These are phyloP conservation scores for Zaprionus taronus DNA, from an alignment of 1,140 invertebrate species.

Conservation along the genomic window DNA sequence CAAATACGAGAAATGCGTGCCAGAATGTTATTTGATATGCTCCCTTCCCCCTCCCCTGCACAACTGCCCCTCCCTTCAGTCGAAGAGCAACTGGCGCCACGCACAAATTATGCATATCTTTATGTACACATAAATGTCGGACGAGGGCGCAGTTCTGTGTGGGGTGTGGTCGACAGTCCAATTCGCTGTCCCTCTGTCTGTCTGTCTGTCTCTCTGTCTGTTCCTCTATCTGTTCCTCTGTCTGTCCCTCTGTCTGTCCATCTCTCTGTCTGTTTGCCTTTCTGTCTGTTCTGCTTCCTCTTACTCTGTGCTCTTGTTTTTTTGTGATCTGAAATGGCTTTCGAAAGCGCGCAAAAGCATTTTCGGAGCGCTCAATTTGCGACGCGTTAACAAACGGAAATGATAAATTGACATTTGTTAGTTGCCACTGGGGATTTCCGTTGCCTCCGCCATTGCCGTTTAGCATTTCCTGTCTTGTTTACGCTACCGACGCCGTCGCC, in stretches of 20 bases:
- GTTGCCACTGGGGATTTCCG: constrained; percentile 48
- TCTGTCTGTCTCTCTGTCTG: constrained; percentile 1
- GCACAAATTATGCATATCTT: constrained; percentile 57
- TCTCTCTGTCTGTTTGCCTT: constrained; percentile 26
- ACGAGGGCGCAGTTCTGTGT: constrained; percentile 22
- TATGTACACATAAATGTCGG: constrained; percentile 44
- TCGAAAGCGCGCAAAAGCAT: constrained; percentile 65
- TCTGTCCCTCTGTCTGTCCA: constrained; percentile 28
- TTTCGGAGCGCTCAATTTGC: constrained; percentile 65
- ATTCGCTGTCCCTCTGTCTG: constrained; percentile 18
- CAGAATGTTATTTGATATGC: constrained; percentile 75
- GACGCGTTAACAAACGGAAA: constrained; percentile 66
- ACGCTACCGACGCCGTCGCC: neutral
- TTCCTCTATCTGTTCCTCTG: neutral
- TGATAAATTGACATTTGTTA: constrained; percentile 78
- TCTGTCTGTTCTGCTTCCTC: constrained; percentile 8
- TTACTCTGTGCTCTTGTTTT: constrained; percentile 26
- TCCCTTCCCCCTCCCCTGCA: neutral
- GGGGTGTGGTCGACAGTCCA: constrained; percentile 27
- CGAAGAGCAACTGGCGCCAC: constrained; percentile 51
- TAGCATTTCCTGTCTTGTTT: constrained; percentile 43
- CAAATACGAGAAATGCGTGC: constrained; percentile 75
- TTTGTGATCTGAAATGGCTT: constrained; percentile 61
- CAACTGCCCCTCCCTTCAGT: neutral
- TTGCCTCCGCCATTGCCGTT: constrained; percentile 36